phyloP scores from a whole-genome alignment of 2,888 invertebrate species.

The Schrankia costaestrigalis region DNA sequence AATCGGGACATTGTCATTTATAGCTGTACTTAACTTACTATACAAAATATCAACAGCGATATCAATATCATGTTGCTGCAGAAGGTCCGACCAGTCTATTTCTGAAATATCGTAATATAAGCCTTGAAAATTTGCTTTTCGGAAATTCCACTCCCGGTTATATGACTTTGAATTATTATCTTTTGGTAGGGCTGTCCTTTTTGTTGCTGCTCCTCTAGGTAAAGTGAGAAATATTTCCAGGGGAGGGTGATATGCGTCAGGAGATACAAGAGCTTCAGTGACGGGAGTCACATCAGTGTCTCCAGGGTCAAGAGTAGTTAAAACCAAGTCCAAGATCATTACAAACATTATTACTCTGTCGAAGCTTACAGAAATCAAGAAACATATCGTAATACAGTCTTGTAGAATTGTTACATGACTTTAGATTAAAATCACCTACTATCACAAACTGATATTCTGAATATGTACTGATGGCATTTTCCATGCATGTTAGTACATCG shows the following conservation, averaged over 20 bases:
- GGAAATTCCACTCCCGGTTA: conserved; percentile 1
- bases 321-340: conserved; percentile 4
- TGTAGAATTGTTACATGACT: too few species aligned
- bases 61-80: not conserved
- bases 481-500: conserved; percentile 6
- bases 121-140: conserved; percentile 1
- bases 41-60: too few species aligned
- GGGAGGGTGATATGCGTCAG: conserved; percentile 7
- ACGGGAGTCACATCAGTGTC: not conserved
- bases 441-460: too few species aligned
- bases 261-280: conserved; percentile 5
- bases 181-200: not conserved
- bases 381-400: too few species aligned
- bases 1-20: conserved; percentile 1
- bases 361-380: conserved; percentile 1
- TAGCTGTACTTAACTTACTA: too few species aligned
- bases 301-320: not conserved
- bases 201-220: not conserved
- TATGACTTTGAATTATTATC: too few species aligned
- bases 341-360: conserved; percentile 4
- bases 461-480: too few species aligned
- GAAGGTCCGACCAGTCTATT: conserved; percentile 3
- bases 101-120: conserved; percentile 1
- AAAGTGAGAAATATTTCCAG: conserved; percentile 5
- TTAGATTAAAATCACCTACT: too few species aligned